A percentile compares a stretch with the other conserved stretches of the same genome.
These are phyloP conservation scores for Chelonus formosanus DNA, from an alignment of 2,888 invertebrate genomes.

Conservation along the genomic window DNA sequence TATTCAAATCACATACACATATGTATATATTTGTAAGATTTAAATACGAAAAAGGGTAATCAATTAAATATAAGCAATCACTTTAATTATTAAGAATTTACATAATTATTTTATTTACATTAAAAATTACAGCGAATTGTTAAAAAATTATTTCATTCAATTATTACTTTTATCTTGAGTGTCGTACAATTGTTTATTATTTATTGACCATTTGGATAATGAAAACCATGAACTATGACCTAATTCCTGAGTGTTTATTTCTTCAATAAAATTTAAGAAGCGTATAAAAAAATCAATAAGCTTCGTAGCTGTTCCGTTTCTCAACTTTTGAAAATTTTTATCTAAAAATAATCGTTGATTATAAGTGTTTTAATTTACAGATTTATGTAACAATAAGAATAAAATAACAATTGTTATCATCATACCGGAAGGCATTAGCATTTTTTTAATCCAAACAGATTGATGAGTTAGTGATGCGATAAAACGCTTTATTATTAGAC, in stretches of 20 bases:
- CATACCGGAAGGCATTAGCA: constrained; percentile 65
- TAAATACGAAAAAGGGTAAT: too few species aligned
- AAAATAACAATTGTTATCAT: neutral
- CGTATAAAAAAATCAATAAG: constrained; percentile 55
- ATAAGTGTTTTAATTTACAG: too few species aligned
- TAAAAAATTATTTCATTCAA: too few species aligned
- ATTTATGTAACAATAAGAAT: too few species aligned
- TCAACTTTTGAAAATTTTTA: constrained; percentile 53
- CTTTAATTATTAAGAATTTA: too few species aligned
- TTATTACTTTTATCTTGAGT: constrained; percentile 7
- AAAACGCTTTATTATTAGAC: constrained; percentile 72
- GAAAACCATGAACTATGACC: constrained; percentile 48
- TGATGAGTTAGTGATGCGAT: constrained; percentile 77
- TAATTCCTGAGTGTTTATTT: constrained; percentile 55
- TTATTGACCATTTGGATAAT: constrained; percentile 51
- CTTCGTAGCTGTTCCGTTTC: constrained; percentile 56
- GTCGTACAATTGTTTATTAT: constrained; percentile 42
- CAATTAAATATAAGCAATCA: too few species aligned
- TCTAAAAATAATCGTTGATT: constrained; percentile 40
- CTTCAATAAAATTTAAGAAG: constrained; percentile 56
- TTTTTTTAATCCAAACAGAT: constrained; percentile 66
- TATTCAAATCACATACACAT: too few species aligned
- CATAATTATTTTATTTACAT: too few species aligned
- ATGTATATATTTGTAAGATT: too few species aligned
- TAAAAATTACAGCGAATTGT: too few species aligned